A percentile compares a stretch with the other conserved stretches of the same genome.
Conservation (phyloP, 2,797 vertebrate species). For the Lacerta bilineata region DNA sequence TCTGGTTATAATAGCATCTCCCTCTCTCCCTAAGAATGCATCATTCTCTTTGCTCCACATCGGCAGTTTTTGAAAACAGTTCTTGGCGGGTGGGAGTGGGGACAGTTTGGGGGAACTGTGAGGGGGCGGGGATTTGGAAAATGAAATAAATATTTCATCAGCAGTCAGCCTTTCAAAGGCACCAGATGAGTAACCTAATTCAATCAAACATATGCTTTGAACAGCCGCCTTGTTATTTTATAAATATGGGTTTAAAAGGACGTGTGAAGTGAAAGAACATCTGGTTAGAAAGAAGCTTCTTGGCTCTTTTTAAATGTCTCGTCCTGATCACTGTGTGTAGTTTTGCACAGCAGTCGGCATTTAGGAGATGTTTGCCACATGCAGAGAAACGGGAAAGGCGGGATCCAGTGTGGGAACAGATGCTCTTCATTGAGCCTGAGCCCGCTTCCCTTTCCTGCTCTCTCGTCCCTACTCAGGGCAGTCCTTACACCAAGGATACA, state of each 20-base stretch:
- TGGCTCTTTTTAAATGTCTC: neutral
- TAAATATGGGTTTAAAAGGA: neutral
- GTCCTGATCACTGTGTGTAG: neutral
- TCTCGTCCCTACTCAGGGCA: too few relatives aligned
- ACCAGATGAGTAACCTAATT: neutral
- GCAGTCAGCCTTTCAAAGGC: neutral
- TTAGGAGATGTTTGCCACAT: neutral
- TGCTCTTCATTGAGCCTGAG: too few relatives aligned
- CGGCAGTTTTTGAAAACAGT: neutral
- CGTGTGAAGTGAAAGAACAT: constrained; percentile 12
- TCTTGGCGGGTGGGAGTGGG: neutral
- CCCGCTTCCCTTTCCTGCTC: neutral
- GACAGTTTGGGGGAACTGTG: neutral
- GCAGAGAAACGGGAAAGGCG: neutral
- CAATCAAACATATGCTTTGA: neutral
- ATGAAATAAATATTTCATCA: constrained; percentile 9
- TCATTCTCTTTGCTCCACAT: neutral
- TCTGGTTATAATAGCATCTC: neutral
- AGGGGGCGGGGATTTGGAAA: too few relatives aligned
- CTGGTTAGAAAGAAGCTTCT: neutral
- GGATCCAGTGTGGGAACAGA: neutral
- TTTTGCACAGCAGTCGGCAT: neutral
- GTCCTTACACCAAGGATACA: too few relatives aligned
- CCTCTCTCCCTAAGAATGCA: neutral
- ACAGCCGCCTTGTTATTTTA: constrained; percentile 11